A percentile compares a stretch with the other conserved stretches of the same genome.
These are phyloP conservation scores for Vidua macroura DNA, from an alignment of 2,113 vertebrate genomes.

Conservation along the genomic window DNA sequence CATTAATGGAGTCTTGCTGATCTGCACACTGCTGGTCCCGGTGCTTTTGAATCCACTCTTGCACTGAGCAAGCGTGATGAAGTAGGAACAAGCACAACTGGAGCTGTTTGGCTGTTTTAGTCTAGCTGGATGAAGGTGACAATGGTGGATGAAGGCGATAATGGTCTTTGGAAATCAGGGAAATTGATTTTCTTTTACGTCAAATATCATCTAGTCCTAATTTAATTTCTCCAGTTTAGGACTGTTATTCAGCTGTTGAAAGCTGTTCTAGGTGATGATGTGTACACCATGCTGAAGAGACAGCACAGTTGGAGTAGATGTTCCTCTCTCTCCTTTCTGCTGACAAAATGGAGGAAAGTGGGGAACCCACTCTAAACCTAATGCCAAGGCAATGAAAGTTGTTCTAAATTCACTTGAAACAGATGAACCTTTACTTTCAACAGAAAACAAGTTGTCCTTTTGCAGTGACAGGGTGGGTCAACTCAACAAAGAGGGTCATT, in stretches of 20 bases:
- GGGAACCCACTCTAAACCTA: not conserved
- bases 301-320: not conserved
- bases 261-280: not conserved
- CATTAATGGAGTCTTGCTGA: not conserved
- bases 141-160: not conserved
- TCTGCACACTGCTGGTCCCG: not conserved
- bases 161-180: rapidly evolving
- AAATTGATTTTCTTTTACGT: not conserved
- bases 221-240: not conserved
- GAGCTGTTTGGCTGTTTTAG: not conserved
- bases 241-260: not conserved
- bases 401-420: not conserved
- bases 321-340: not conserved
- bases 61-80: not conserved
- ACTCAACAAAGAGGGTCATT: not conserved
- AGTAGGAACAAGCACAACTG: not conserved
- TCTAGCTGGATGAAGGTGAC: not conserved
- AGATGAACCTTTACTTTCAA: not conserved
- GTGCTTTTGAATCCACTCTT: not conserved
- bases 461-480: not conserved
- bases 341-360: not conserved
- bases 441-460: not conserved
- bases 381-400: not conserved
- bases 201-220: not conserved
- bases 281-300: not conserved